Conservation (phyloP, 2,888 invertebrate species). For the Cryptops parisi region DNA sequence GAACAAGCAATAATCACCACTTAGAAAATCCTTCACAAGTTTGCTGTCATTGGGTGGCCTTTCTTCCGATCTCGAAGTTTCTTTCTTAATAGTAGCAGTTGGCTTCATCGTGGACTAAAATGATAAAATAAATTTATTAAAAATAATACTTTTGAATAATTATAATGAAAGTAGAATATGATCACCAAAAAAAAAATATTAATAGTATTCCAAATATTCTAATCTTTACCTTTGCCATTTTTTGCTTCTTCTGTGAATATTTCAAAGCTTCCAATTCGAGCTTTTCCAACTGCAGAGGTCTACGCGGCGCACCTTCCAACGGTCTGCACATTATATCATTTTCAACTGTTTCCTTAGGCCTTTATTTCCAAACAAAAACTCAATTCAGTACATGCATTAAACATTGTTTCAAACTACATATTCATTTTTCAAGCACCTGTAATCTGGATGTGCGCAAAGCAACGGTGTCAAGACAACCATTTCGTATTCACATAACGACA, state of each 20-base stretch:
- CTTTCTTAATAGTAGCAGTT: neutral
- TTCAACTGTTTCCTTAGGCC: slow-evolving; percentile 28
- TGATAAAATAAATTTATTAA: neutral
- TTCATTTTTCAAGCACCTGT: no score
- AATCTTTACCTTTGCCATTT: no score
- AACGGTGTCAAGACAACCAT: slow-evolving; percentile 71
- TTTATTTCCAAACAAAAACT: no score
- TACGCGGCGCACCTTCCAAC: slow-evolving; percentile 41
- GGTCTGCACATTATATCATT: slow-evolving; percentile 31
- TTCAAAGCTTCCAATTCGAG: slow-evolving; percentile 50
- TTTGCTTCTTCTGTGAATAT: neutral
- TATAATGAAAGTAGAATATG: no score
- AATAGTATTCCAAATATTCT: neutral
- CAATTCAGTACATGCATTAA: no score
- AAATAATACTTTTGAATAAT: neutral
- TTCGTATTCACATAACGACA: slow-evolving; percentile 88
- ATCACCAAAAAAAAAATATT: neutral
- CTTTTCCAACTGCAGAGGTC: slow-evolving; percentile 54
- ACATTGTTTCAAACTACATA: no score
- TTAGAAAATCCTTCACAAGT: slow-evolving; percentile 62
- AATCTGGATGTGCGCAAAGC: slow-evolving; percentile 79
- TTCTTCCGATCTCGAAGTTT: no score
- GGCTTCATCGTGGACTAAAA: neutral
- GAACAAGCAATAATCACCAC: slow-evolving; percentile 68
- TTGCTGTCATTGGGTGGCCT: slow-evolving; percentile 41